These are phyloP conservation scores for Sisyra terminalis DNA, from an alignment of 2,888 invertebrate genomes.

Conservation along the genomic window DNA sequence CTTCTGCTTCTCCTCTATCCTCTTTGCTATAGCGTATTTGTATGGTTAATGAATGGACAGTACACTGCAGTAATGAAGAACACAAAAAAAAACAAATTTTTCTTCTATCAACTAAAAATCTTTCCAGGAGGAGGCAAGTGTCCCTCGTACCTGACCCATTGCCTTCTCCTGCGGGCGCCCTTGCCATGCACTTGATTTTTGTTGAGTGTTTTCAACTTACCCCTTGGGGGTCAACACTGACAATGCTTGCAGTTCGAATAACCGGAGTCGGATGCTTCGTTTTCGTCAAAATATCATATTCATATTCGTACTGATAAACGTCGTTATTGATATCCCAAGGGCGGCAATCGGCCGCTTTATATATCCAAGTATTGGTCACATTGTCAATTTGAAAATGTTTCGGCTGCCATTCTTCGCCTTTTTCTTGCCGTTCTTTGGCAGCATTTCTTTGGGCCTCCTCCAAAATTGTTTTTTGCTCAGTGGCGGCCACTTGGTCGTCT, in stretches of 20 bases:
- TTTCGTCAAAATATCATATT: constrained; percentile 63
- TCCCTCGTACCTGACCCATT: no score
- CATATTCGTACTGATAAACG: constrained; percentile 69
- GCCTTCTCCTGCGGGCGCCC: no score
- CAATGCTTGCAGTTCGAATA: constrained; percentile 52
- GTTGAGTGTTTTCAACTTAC: no score
- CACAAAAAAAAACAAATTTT: no score
- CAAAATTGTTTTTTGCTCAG: constrained; percentile 76
- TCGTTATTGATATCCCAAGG: constrained; percentile 85
- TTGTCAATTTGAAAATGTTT: constrained; percentile 51
- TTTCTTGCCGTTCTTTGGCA: constrained; percentile 49
- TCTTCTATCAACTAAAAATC: no score
- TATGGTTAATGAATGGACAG: no score
- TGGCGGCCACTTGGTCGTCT: constrained; percentile 75
- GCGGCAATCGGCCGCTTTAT: constrained; percentile 60
- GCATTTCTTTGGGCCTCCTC: constrained; percentile 71
- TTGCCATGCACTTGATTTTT: no score
- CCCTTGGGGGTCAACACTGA: constrained; percentile 41
- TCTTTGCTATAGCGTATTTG: no score
- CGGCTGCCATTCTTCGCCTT: constrained; percentile 54
- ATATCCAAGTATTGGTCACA: constrained; percentile 41
- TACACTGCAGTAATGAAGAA: no score
- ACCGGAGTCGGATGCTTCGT: constrained; percentile 59
- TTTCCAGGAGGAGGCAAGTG: no score
- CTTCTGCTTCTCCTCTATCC: no score